These are phyloP conservation scores for Clarias pachynema DNA, from an alignment of 2,797 vertebrate genomes.

Conservation along the genomic window DNA sequence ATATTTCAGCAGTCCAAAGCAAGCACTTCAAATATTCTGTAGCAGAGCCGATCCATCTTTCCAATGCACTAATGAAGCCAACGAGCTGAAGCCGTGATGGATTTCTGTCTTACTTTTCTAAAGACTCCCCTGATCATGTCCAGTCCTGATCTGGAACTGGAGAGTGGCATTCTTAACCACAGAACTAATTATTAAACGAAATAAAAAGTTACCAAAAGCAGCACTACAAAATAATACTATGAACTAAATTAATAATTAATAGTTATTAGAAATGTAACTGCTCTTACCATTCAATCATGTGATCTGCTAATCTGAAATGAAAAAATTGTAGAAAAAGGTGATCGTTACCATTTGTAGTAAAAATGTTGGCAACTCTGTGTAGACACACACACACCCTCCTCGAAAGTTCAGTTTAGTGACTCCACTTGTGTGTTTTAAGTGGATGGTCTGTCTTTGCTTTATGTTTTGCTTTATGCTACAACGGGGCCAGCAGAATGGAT, in stretches of 20 bases:
- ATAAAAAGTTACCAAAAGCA: not conserved
- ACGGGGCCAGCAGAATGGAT: slow-evolving; percentile 71
- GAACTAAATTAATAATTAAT: not conserved
- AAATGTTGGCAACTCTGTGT: not conserved
- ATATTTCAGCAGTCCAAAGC: not conserved
- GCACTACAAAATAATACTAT: not conserved
- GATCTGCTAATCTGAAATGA: not conserved
- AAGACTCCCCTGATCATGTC: not conserved
- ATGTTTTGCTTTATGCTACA: slow-evolving; percentile 54
- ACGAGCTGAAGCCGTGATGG: not conserved
- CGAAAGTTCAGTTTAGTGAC: not conserved
- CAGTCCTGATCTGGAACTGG: not conserved
- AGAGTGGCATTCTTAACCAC: not conserved
- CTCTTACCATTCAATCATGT: not conserved
- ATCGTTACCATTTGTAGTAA: not conserved
- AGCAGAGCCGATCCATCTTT: not conserved
- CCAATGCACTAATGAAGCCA: not conserved
- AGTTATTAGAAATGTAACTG: not conserved
- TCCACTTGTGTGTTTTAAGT: slow-evolving; percentile 1
- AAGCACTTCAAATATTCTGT: not conserved
- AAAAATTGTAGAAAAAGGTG: not conserved
- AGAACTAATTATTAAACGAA: not conserved
- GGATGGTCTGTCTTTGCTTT: slow-evolving; percentile 41
- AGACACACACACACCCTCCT: not conserved
- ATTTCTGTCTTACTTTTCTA: not conserved